Percentiles rank a stretch among this genome's conserved stretches.
Conservation (phyloP, 2,888 invertebrate genomes). For the Phasia obesa region DNA sequence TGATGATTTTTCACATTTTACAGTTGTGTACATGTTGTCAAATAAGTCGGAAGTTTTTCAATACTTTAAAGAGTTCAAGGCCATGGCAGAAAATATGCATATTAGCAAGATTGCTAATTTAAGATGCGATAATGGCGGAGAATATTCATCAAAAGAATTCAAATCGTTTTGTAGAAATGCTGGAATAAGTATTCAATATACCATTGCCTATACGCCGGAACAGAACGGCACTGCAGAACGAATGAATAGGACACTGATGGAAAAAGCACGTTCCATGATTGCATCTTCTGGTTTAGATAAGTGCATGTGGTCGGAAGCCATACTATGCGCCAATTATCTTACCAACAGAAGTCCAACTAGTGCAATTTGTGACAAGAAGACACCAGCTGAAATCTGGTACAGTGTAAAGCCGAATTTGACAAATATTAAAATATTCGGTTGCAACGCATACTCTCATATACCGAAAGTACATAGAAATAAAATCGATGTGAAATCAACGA, state of each 20-base stretch:
- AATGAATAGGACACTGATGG: slow-evolving; percentile 16
- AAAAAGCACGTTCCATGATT: slow-evolving; percentile 11
- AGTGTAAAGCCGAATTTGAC: too few species aligned
- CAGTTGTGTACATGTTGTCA: not conserved
- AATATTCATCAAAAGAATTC: slow-evolving; percentile 8
- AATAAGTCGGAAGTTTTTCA: slow-evolving; percentile 8
- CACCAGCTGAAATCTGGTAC: slow-evolving; percentile 1
- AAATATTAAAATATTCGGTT: not conserved
- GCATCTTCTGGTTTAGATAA: not conserved
- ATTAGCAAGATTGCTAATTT: not conserved
- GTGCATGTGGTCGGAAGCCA: not conserved
- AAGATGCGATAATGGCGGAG: slow-evolving; percentile 9
- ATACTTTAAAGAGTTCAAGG: not conserved
- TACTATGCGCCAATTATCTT: not conserved
- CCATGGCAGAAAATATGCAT: not conserved
- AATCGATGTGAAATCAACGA: not conserved
- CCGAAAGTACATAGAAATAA: slow-evolving; percentile 2
- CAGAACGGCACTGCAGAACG: slow-evolving; percentile 12
- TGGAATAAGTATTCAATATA: slow-evolving; percentile 2
- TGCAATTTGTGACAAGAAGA: slow-evolving; percentile 1
- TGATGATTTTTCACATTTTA: too few species aligned
- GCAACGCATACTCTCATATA: not conserved
- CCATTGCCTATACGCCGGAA: slow-evolving; percentile 3
- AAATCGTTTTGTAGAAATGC: slow-evolving; percentile 1
- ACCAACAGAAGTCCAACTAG: slow-evolving; percentile 10